phyloP scores from a whole-genome alignment of 2,797 vertebrate genomes.

The Lepilemur ruficaudatus region DNA sequence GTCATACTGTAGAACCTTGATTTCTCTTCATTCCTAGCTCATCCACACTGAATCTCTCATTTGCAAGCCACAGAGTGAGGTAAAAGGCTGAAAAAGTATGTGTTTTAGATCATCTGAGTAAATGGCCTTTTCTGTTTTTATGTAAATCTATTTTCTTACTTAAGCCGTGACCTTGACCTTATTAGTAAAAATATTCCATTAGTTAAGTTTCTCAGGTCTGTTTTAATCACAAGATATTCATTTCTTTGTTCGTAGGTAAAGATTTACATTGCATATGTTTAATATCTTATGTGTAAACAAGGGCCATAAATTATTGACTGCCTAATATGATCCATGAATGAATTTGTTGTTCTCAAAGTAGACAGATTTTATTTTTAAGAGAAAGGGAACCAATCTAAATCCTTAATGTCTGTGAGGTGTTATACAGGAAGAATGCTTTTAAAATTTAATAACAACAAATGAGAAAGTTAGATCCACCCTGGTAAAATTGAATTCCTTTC shows the following conservation, averaged over 20 bases:
- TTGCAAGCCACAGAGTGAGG: constrained; percentile 14
- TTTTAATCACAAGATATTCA: constrained; percentile 67
- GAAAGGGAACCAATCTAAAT: constrained; percentile 63
- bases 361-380: constrained; percentile 67
- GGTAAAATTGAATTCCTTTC: constrained; percentile 69
- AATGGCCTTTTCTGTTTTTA: constrained; percentile 50
- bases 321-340: constrained; percentile 75
- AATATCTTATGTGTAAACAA: constrained; percentile 80
- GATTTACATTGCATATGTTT: constrained; percentile 77
- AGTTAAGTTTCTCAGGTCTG: constrained; percentile 51
- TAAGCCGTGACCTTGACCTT: constrained; percentile 44
- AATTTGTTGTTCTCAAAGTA: constrained; percentile 77
- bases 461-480: constrained; percentile 66
- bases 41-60: constrained; percentile 42
- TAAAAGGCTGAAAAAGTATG: not conserved
- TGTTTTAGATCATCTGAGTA: constrained; percentile 49
- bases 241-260: constrained; percentile 68
- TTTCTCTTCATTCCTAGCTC: constrained; percentile 54
- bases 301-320: constrained; percentile 77
- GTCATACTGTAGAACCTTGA: not conserved
- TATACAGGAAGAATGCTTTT: constrained; percentile 79
- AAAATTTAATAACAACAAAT: constrained; percentile 82
- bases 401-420: constrained; percentile 72
- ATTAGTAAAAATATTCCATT: constrained; percentile 61
- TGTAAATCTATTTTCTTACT: constrained; percentile 46